Percentiles rank a stretch among this genome's conserved stretches.
phyloP scores from a whole-genome alignment of 2,113 vertebrate species.

The Ammodytes marinus region DNA sequence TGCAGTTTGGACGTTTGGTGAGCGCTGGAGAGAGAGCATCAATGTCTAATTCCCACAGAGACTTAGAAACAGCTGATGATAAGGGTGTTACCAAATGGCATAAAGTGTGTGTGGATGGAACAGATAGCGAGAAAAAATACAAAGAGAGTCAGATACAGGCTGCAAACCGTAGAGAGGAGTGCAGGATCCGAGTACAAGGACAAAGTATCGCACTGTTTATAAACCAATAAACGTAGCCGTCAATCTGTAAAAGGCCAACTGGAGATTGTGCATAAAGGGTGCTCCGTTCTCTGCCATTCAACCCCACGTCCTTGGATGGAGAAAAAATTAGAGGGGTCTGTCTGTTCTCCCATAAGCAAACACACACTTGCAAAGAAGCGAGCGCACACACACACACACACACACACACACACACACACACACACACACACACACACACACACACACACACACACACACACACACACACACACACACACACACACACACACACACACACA shows the following conservation, averaged over 20 bases:
- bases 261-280: not conserved
- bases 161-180: not conserved
- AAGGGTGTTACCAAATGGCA: conserved; percentile 17
- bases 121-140: not conserved
- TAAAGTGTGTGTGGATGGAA: not conserved
- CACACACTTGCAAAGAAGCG: not conserved
- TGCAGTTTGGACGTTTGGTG: conserved; percentile 27
- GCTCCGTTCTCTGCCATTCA: conserved; percentile 9
- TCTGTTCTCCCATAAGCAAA: conserved; percentile 1
- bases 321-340: conserved; percentile 1
- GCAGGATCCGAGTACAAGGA: not conserved
- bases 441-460: not conserved
- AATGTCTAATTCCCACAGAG: conserved; percentile 22
- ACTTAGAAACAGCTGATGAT: conserved; percentile 47
- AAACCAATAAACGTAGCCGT: not conserved
- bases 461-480: not conserved
- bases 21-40: conserved; percentile 6
- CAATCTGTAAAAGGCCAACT: not conserved
- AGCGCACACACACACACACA: not conserved
- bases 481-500: conserved; percentile 1
- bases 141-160: not conserved
- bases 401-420: not conserved
- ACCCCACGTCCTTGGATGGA: not conserved
- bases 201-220: not conserved
- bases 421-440: not conserved